A percentile compares a stretch with the other conserved stretches of the same genome.
Evolutionary conservation across 2,113 vertebrate genomes (phyloP).

Genomic region (Thinocorus orbignyianus): DNA sequence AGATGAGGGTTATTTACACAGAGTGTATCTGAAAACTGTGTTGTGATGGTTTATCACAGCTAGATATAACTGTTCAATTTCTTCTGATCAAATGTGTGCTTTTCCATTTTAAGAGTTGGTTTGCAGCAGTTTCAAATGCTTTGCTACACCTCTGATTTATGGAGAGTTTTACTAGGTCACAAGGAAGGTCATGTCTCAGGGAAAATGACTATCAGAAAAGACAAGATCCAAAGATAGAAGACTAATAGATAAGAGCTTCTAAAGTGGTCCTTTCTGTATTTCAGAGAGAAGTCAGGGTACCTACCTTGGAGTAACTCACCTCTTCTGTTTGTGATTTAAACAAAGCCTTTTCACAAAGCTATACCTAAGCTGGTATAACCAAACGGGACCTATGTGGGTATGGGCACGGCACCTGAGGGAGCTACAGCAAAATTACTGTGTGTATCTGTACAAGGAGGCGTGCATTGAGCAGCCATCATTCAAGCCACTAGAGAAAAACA

Average conservation of each 20-base stretch:
- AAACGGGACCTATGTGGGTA: background rate
- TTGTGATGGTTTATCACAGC: background rate
- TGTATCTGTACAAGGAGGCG: background rate
- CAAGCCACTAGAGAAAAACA: background rate
- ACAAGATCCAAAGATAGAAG: background rate
- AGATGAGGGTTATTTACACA: background rate
- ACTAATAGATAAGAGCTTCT: background rate
- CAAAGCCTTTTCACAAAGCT: background rate
- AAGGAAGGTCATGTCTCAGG: background rate
- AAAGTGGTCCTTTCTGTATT: background rate
- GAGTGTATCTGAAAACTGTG: background rate
- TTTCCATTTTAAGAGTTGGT: background rate
- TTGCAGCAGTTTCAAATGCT: constrained; percentile 5
- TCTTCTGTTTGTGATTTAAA: background rate
- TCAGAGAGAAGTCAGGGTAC: background rate
- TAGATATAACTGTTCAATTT: background rate
- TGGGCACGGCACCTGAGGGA: background rate
- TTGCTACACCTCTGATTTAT: background rate
- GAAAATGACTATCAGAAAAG: background rate
- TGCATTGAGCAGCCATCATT: background rate
- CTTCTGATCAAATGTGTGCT: background rate
- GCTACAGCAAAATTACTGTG: background rate
- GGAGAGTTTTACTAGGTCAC: background rate
- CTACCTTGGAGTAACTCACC: background rate
- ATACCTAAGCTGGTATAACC: background rate